phyloP scores from a whole-genome alignment of 2,888 invertebrate species.

The Phyto melanocephala region DNA sequence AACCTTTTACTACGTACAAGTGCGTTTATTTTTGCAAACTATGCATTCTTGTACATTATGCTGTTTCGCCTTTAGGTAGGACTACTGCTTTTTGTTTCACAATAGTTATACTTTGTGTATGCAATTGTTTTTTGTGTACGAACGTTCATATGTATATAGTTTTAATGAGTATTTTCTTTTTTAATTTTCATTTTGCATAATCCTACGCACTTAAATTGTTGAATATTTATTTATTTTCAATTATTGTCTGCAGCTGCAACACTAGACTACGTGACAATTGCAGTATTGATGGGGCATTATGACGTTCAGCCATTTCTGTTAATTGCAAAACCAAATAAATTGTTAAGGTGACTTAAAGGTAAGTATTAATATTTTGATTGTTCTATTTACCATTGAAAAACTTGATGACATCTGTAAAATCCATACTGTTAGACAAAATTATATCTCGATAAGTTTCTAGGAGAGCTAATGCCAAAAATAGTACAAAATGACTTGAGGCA shows the following conservation, averaged over 20 bases:
- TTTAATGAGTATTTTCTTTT: conserved; percentile 36
- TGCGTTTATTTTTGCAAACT: conserved; percentile 3
- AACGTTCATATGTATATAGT: conserved; percentile 29
- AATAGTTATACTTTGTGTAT: conserved; percentile 21
- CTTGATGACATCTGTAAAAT: conserved; percentile 98
- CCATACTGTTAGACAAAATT: conserved; percentile 96
- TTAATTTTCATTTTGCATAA: background rate
- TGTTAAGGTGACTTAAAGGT: background rate
- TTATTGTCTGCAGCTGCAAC: conserved; percentile 92
- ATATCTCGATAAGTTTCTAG: conserved; percentile 96
- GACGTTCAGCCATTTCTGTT: conserved; percentile 97
- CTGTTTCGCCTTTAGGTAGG: background rate
- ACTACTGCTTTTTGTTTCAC: conserved; percentile 4
- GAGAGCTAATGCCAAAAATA: conserved; percentile 94
- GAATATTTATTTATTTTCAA: conserved; percentile 90
- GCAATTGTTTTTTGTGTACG: conserved; percentile 51
- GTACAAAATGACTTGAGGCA: conserved; percentile 92
- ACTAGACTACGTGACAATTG: conserved; percentile 92
- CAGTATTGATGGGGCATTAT: conserved; percentile 91
- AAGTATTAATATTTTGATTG: too few relatives aligned
- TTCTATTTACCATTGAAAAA: conserved; percentile 91
- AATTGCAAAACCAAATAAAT: conserved; percentile 66
- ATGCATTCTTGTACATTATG: background rate
- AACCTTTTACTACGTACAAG: conserved; percentile 34
- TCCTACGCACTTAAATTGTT: too few relatives aligned